Evolutionary conservation across 2,888 invertebrate species (phyloP), one percentile per base, ranked within the genome.

Genomic region (Hemicrepidius hirtus): DNA sequence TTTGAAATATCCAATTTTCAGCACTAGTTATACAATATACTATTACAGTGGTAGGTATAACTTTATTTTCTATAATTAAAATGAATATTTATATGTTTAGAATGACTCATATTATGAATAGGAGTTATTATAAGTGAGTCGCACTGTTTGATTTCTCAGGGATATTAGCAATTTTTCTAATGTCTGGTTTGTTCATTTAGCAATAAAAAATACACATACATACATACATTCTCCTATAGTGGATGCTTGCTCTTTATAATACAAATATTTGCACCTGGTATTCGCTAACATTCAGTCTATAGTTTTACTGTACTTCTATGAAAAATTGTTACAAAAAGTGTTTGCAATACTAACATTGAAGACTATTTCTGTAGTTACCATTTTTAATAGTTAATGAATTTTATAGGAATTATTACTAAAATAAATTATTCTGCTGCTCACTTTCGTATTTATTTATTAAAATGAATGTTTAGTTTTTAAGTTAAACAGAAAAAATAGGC

Each of bases 331-430:
- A 24, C n/a, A 57, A 41, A 13, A 35, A 3, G 20, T 35, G 37
- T 46, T 46, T 40, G 37, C 55, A 53, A 60, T 32, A 67, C 12
- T 28, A 44, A 69, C 63, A 53, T 55, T 65, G 41, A 53, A 46
- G 57, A 71, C 66, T 71, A 71, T 71, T 71, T 71, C 59, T 60
- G 60, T 71, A 67, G 71, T 71, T 71, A 71, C 71, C 71, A 71
- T 66, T 71, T 71, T 67, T 66, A 71, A 66, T 71, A 67, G 66
- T 60, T 67, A 67, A 67, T 44, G 59, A 75, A 73, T 76, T 76
- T 76, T 76, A 76, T 76, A 76, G 76, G 64, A 69, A 63, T 64
- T 75, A 76, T 64, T 75, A 76, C 74, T 75, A 69, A 67, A 76
- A 76, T 73, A 73, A 73, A 75, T 73, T 69, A 60, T 71, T 74